Evolutionary conservation across 2,113 vertebrate genomes (phyloP).

Genomic region (Fukomys damarensis): DNA sequence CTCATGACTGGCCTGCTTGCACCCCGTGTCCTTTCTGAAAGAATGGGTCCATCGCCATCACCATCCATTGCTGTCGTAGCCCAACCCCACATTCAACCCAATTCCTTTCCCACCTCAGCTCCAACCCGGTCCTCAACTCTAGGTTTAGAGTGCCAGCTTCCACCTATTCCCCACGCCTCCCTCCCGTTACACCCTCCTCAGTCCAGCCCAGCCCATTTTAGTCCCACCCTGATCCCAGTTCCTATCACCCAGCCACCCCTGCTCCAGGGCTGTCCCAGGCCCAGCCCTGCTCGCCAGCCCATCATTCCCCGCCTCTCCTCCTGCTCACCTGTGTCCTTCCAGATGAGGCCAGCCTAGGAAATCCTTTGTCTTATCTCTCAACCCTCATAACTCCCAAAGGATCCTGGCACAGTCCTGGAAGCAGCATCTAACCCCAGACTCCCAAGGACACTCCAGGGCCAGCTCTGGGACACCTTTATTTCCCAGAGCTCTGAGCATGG

Average conservation of each 20-base stretch:
- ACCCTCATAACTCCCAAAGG: slow-evolving; percentile 10
- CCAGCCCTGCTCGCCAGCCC: not conserved
- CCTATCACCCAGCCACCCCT: not conserved
- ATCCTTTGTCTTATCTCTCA: slow-evolving; percentile 2
- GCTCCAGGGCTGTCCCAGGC: not conserved
- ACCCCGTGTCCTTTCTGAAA: not conserved
- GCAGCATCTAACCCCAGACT: slow-evolving; percentile 39
- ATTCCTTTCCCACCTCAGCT: not conserved
- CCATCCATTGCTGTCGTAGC: not conserved
- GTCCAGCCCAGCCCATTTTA: not conserved
- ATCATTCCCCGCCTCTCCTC: not conserved
- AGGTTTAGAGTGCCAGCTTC: not conserved
- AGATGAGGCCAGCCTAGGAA: not conserved
- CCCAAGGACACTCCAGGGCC: not conserved
- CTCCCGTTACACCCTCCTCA: not conserved
- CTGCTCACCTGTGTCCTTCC: not conserved
- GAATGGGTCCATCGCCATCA: not conserved
- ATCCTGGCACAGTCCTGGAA: slow-evolving; percentile 19
- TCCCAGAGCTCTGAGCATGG: slow-evolving; percentile 26
- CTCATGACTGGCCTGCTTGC: not conserved
- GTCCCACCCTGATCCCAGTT: not conserved
- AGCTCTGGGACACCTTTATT: slow-evolving; percentile 20
- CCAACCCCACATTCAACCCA: not conserved
- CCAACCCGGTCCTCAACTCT: not conserved
- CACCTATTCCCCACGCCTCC: not conserved